A percentile compares a stretch with the other conserved stretches of the same genome.
These are phyloP conservation scores for Cephalopachus bancanus DNA, from an alignment of 2,797 vertebrate species.

Conservation along the genomic window DNA sequence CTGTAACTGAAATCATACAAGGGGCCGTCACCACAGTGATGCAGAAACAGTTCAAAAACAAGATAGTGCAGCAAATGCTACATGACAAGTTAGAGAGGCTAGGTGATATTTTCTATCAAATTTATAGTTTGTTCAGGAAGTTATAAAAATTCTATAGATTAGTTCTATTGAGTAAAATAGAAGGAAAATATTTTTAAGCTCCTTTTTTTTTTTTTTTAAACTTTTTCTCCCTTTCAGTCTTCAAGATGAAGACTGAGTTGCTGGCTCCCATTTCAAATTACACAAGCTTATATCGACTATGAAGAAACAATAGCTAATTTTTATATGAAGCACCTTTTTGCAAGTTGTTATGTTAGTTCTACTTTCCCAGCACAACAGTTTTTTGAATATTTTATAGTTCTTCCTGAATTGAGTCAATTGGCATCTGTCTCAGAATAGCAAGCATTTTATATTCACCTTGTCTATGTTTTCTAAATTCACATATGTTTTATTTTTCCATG, in stretches of 20 bases:
- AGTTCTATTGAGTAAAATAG: not conserved
- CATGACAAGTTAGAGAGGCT: not conserved
- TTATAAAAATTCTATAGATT: conserved; percentile 40
- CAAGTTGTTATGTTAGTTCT: conserved; percentile 46
- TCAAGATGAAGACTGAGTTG: not conserved
- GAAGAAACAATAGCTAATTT: not conserved
- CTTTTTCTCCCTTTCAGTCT: not conserved
- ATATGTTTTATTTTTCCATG: conserved; percentile 67
- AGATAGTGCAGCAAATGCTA: not conserved
- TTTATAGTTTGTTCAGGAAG: not conserved
- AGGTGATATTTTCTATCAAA: not conserved
- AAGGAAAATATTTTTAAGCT: not conserved
- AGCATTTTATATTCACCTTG: conserved; percentile 48
- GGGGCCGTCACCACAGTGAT: not conserved
- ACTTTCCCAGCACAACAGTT: conserved; percentile 42
- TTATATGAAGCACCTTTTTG: conserved; percentile 12
- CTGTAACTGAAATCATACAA: not conserved
- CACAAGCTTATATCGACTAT: not conserved
- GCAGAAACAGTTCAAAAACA: not conserved
- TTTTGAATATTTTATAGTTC: conserved; percentile 72
- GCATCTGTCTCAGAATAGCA: conserved; percentile 62
- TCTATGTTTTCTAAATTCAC: conserved; percentile 61
- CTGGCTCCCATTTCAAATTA: not conserved
- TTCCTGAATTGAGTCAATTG: conserved; percentile 51
- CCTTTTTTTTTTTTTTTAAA: not conserved